A percentile compares a stretch with the other conserved stretches of the same genome.
These are phyloP conservation scores for Serilophus lunatus DNA, from an alignment of 2,113 vertebrate genomes.

Conservation along the genomic window DNA sequence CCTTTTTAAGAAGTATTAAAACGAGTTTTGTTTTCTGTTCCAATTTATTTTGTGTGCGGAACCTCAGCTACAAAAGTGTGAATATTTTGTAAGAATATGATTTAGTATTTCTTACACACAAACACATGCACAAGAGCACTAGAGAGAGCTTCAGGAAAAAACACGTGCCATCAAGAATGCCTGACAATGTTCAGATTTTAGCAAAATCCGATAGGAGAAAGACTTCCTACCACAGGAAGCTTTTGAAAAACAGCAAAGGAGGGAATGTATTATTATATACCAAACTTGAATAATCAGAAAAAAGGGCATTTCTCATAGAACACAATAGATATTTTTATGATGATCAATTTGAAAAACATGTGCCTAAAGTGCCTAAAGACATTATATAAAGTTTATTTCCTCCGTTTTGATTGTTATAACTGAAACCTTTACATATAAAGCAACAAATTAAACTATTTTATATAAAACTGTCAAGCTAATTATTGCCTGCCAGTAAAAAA, in stretches of 20 bases:
- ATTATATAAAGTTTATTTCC: constrained; percentile 1
- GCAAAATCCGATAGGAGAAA: background rate
- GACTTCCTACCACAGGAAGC: background rate
- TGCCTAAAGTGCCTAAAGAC: background rate
- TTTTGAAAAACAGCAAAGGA: background rate
- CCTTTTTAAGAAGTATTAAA: background rate
- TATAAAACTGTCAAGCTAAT: background rate
- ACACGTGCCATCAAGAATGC: background rate
- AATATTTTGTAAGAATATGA: background rate
- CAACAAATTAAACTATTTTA: background rate
- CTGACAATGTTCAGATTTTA: background rate
- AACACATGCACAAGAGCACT: background rate
- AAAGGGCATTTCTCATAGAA: background rate
- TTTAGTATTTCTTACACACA: background rate
- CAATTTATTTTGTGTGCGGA: background rate
- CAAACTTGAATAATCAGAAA: background rate
- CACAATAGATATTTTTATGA: background rate
- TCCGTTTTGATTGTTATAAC: background rate
- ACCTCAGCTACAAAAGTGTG: background rate
- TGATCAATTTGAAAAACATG: background rate
- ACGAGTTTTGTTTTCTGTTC: background rate
- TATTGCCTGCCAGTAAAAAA: background rate
- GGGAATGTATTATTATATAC: background rate
- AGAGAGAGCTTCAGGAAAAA: background rate
- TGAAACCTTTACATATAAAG: background rate